Base-by-base conservation (phyloP, 2,888 invertebrate genomes). In the Troilus luridus region DNA sequence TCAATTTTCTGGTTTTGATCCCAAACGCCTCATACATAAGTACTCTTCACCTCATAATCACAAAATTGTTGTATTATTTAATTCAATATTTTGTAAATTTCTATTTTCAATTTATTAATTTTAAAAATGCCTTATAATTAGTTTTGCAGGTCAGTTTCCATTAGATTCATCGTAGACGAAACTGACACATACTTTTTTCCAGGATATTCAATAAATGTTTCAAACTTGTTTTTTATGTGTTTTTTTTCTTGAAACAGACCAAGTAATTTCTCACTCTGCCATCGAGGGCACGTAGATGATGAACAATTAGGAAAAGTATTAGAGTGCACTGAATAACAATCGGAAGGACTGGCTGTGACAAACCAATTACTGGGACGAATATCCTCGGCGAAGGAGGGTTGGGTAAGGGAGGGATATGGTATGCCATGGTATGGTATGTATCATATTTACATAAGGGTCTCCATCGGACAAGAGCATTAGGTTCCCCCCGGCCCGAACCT, bases 281-380 rank as follows among this genome's bases (percentile, higher is more conserved):
- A n/a, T 5, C 5, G n/a, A 64, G 64, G 11, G 1, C 64, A 64
- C 64, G 64, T 64, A 5, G 59, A 5, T 14, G 64, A 64, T 64
- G 24, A n/a, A 64, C 64, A 24, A 64, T 64, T 64, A 64, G 64
- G 11, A 64, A 64, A 12, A 27, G 17, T 6, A 24, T 41, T 27
- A 27, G 12, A 72, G 72, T 27, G 24, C 5, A 27, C 72, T 27
- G 72, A 72, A 72, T 72, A 72, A 72, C 12, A 72, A 24, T 14
- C 24, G n/a, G 64, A 67, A 72, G 72, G 72, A 72, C 27, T 72
- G 72, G 27, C 27, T 27, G 72, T 72, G 72, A 72, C 72, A 72
- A 72, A 72, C 27, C 72, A 72, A 72, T 72, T 72, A 72, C 72
- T 72, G 72, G 72, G 72, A 72, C 72, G 72, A 72, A 72, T 27